These are phyloP conservation scores for Drosophila orena DNA, from an alignment of 1,140 invertebrate genomes.

Conservation along the genomic window DNA sequence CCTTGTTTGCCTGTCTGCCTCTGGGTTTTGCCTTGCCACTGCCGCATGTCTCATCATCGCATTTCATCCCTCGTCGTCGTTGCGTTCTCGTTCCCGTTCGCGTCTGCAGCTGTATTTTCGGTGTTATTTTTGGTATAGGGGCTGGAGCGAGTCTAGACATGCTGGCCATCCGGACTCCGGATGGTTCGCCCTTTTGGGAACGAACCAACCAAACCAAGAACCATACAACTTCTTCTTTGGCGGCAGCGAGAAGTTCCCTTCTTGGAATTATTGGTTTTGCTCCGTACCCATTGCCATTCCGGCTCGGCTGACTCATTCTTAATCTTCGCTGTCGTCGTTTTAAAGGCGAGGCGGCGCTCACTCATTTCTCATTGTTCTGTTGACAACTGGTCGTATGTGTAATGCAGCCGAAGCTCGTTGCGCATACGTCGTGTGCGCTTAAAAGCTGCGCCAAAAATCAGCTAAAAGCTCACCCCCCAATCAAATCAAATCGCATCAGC, in stretches of 20 bases:
- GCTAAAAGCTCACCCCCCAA: constrained; percentile 33
- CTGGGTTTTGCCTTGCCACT: constrained; percentile 17
- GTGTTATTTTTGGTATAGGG: constrained; percentile 60
- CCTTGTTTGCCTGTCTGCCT: constrained; percentile 35
- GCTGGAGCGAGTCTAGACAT: constrained; percentile 55
- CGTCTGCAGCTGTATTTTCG: constrained; percentile 70
- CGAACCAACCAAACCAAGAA: constrained; percentile 1
- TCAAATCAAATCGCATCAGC: constrained; percentile 11
- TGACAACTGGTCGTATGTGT: constrained; percentile 64
- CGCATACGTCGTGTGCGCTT: constrained; percentile 66
- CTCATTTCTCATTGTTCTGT: constrained; percentile 56
- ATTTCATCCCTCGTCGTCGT: constrained; percentile 68
- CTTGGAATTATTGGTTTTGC: constrained; percentile 30
- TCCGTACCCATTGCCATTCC: not conserved
- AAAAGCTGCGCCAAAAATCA: constrained; percentile 44
- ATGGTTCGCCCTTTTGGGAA: constrained; percentile 44
- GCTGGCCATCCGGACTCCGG: constrained; percentile 35
- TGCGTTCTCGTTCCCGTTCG: constrained; percentile 35
- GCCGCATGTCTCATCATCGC: constrained; percentile 44
- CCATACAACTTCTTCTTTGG: not conserved
- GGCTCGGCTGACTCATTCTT: constrained; percentile 61
- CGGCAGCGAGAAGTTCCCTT: constrained; percentile 35
- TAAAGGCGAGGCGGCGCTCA: constrained; percentile 18
- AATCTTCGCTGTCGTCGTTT: constrained; percentile 36
- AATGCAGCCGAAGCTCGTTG: constrained; percentile 69